These are phyloP conservation scores for Brachionichthys hirsutus DNA, from an alignment of 2,113 vertebrate species.

Conservation along the genomic window DNA sequence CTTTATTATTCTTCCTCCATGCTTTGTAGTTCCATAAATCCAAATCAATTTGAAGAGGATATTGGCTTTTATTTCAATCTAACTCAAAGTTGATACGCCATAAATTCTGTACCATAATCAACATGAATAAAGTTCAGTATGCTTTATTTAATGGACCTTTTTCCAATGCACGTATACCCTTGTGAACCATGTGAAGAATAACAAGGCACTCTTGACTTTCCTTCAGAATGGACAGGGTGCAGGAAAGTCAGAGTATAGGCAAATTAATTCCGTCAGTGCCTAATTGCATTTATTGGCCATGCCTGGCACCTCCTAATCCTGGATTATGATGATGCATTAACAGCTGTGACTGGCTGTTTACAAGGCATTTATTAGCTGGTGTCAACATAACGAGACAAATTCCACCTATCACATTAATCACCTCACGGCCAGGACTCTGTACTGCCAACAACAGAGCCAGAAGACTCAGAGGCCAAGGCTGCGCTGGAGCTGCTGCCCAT, in stretches of 20 bases:
- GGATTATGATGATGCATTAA: conserved; percentile 85
- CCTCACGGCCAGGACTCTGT: conserved; percentile 66
- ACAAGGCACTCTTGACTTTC: conserved; percentile 40
- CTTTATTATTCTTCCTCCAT: neutral
- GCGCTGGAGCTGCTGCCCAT: conserved; percentile 31
- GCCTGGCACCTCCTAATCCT: conserved; percentile 79
- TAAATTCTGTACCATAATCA: conserved; percentile 16
- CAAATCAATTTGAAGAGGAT: conserved; percentile 25
- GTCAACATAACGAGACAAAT: conserved; percentile 80
- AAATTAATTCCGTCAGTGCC: conserved; percentile 75
- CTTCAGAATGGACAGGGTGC: conserved; percentile 48
- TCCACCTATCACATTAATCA: conserved; percentile 82
- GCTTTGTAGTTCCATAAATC: conserved; percentile 26
- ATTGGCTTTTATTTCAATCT: conserved; percentile 55
- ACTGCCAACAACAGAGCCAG: conserved; percentile 49
- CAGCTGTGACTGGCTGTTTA: conserved; percentile 81
- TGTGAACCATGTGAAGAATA: conserved; percentile 27
- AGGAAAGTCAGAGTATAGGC: conserved; percentile 56
- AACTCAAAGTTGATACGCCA: conserved; percentile 32
- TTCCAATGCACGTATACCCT: conserved; percentile 15
- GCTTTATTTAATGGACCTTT: conserved; percentile 38
- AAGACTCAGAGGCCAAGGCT: conserved; percentile 48
- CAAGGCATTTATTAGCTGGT: conserved; percentile 80
- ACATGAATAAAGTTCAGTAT: conserved; percentile 35
- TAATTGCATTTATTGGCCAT: conserved; percentile 82